Evolutionary conservation across 2,797 vertebrate species (phyloP).

Genomic region (Nyctalus aviator): DNA sequence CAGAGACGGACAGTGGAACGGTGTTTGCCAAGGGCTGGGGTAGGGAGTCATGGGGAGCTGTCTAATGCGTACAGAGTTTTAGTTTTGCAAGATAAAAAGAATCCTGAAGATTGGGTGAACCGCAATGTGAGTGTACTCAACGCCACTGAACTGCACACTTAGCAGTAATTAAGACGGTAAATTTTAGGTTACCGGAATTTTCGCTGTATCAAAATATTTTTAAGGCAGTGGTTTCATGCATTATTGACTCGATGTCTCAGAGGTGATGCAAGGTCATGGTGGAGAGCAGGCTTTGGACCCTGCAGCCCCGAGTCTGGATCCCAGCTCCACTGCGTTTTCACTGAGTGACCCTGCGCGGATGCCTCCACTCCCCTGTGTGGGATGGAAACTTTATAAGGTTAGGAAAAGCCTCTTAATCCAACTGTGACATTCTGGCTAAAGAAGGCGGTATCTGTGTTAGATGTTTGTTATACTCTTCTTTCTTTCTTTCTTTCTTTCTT

Average conservation of each 20-base stretch:
- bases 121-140: not conserved
- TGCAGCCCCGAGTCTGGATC: not conserved
- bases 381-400: not conserved
- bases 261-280: not conserved
- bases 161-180: not conserved
- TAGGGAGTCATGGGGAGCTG: not conserved
- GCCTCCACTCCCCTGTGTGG: not conserved
- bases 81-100: not conserved
- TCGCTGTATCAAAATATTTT: not conserved
- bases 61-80: not conserved
- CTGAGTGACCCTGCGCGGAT: not conserved
- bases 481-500: no score
- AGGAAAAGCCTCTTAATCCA: not conserved
- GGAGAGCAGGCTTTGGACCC: not conserved
- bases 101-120: not conserved
- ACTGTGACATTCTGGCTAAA: not conserved
- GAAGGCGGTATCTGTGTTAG: not conserved
- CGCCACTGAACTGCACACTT: not conserved
- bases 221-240: not conserved
- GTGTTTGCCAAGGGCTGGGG: not conserved
- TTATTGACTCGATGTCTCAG: not conserved
- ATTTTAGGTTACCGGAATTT: not conserved
- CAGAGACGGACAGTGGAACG: not conserved
- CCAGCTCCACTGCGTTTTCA: not conserved
- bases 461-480: not conserved